These are phyloP conservation scores for Myopa tessellatipennis DNA, from an alignment of 2,888 invertebrate species.

Conservation along the genomic window DNA sequence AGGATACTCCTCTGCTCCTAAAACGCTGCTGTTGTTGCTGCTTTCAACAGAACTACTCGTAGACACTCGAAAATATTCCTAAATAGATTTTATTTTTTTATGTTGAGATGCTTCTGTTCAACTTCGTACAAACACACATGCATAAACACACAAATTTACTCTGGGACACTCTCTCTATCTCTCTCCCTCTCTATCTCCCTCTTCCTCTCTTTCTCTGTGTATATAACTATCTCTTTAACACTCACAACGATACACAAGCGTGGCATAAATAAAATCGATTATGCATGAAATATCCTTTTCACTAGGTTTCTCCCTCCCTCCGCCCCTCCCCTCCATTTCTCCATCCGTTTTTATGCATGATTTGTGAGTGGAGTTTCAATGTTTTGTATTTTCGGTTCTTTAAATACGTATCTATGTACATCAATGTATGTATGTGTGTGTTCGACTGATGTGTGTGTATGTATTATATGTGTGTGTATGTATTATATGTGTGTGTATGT, in stretches of 20 bases:
- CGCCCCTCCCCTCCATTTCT: neutral
- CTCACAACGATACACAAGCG: conserved; percentile 16
- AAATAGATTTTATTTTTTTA: neutral
- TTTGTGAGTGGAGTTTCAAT: conserved; percentile 12
- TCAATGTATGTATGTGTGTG: neutral
- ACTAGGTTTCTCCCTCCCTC: conserved; percentile 13
- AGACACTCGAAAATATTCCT: too few species aligned
- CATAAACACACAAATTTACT: conserved; percentile 4
- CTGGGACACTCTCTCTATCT: neutral
- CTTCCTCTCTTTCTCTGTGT: too few species aligned
- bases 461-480: neutral
- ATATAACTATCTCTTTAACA: neutral
- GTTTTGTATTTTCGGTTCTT: neutral
- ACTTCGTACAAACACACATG: neutral
- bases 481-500: neutral
- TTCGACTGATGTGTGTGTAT: too few species aligned
- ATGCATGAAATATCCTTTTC: conserved; percentile 44
- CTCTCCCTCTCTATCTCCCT: too few species aligned
- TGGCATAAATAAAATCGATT: conserved; percentile 43
- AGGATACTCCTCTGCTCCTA: neutral
- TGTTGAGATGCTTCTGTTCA: neutral
- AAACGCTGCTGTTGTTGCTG: neutral
- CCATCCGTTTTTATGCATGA: conserved; percentile 20
- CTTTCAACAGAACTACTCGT: neutral
- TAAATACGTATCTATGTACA: too few species aligned